These are phyloP conservation scores for Saguinus midas DNA, from an alignment of 2,113 vertebrate species.

Conservation along the genomic window DNA sequence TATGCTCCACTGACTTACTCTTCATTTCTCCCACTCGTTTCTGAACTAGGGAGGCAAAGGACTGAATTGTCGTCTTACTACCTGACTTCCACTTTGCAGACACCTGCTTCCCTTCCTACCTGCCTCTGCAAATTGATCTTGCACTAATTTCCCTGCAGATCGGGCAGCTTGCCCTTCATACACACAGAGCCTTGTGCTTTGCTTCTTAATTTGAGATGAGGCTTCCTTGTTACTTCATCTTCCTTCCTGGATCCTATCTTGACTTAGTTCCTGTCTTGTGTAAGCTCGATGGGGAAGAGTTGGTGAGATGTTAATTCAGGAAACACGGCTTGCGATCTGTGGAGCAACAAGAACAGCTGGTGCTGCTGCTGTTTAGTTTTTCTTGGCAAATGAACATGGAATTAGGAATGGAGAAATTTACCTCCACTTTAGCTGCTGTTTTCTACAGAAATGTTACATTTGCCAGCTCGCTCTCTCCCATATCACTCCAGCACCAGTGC, in stretches of 20 bases:
- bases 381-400: conserved; percentile 71
- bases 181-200: background rate
- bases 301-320: conserved; percentile 67
- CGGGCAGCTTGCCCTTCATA: background rate
- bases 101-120: background rate
- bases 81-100: background rate
- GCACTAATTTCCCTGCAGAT: background rate
- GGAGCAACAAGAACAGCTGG: conserved; percentile 70
- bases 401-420: conserved; percentile 33
- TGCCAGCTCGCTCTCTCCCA: background rate
- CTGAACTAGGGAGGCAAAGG: background rate
- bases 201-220: background rate
- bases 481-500: background rate
- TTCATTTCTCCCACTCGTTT: background rate
- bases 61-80: background rate
- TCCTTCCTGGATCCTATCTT: background rate
- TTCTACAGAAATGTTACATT: background rate
- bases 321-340: conserved; percentile 68
- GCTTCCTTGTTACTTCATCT: background rate
- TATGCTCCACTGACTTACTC: background rate
- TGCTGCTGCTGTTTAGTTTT: conserved; percentile 72
- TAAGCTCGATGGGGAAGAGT: conserved; percentile 17
- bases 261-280: conserved; percentile 48
- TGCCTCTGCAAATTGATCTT: background rate
- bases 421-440: conserved; percentile 45